Percentiles rank a stretch among this genome's conserved stretches.
Conservation (phyloP, 2,888 invertebrate species). For the Andrena praecox region DNA sequence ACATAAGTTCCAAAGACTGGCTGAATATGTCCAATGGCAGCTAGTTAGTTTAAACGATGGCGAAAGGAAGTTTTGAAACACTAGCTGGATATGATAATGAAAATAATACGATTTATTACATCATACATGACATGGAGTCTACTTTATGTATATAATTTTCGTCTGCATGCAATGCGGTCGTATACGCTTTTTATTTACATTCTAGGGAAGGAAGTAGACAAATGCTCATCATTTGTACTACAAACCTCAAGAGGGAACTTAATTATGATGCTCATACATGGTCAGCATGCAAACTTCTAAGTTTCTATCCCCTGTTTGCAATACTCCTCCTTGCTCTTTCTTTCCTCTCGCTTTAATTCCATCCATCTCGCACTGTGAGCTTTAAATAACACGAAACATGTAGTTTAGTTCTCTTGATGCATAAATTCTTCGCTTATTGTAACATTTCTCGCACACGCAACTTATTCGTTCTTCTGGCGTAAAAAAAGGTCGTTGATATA, state of each 20-base stretch:
- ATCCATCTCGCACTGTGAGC: conserved; percentile 1
- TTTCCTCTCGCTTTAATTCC: conserved; percentile 18
- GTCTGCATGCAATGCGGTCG: conserved; percentile 78
- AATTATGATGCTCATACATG: conserved; percentile 78
- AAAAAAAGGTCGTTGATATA: neutral
- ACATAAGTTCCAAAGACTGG: neutral
- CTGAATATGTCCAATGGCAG: neutral
- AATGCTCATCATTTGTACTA: conserved; percentile 79
- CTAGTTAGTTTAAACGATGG: conserved; percentile 8
- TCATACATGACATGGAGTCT: conserved; percentile 26
- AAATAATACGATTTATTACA: conserved; percentile 4
- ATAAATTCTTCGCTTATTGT: neutral
- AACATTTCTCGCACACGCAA: neutral
- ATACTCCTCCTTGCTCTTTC: conserved; percentile 22
- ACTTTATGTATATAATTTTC: conserved; percentile 15
- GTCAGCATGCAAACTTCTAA: conserved; percentile 80
- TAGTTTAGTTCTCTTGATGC: neutral
- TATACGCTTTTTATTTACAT: conserved; percentile 79
- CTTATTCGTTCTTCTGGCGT: neutral
- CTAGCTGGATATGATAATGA: conserved; percentile 4
- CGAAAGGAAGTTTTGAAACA: neutral
- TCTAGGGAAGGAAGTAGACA: conserved; percentile 83
- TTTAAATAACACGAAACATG: neutral
- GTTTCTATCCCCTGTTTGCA: conserved; percentile 53
- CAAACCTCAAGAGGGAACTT: conserved; percentile 75